Evolutionary conservation across 2,797 vertebrate genomes (phyloP), one percentile per base, ranked within the genome.

Genomic region (Lacerta viridis): DNA sequence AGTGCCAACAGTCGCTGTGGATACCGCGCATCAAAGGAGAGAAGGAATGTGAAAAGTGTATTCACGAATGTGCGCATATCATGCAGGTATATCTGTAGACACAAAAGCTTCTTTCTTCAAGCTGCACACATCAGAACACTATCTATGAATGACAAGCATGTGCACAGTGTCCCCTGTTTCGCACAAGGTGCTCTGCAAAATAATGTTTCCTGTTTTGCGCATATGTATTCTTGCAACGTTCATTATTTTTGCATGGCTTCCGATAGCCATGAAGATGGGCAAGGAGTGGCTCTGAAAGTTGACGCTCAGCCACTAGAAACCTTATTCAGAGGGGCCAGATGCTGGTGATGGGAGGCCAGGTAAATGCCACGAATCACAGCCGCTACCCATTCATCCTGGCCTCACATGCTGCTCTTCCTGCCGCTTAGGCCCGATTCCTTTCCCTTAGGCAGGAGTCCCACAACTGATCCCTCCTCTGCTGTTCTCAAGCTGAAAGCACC

Each of bases 11-110:
- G 50, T 18, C 13, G 61, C 11, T 71, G 69, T n/a, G 7, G 9
- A 46, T 7, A 85, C 25, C 25, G 23, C 97, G 97, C 96, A 98
- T 97, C 90, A 97, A 97, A 89, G 87, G 85, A 94, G 86, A 94
- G 8, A 91, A 93, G 90, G 85, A 89, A 92, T 85, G 91, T 90
- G 89, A 84, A 85, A 87, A 75, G 90, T 87, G 92, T 82, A 10
- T n/a, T 1, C 88, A 25, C 27, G 39, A 71, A 33, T 36, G 59
- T 69, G 8, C 13, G 7, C 5, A 23, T n/a, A 0, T 3, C 36
- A 15, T 41, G 5, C 33, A 41, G 20, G 39, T 6, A 74, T 3
- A 10, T 27, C 2, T 27, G 8, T 13, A 18, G 15, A 20, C 15
- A 2, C 8, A 7, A 72, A 64, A 43, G 15, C 72, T 61, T n/a